A percentile compares a stretch with the other conserved stretches of the same genome.
These are phyloP conservation scores for Hapalemur alaotrensis DNA, from an alignment of 2,797 vertebrate genomes.

Conservation along the genomic window DNA sequence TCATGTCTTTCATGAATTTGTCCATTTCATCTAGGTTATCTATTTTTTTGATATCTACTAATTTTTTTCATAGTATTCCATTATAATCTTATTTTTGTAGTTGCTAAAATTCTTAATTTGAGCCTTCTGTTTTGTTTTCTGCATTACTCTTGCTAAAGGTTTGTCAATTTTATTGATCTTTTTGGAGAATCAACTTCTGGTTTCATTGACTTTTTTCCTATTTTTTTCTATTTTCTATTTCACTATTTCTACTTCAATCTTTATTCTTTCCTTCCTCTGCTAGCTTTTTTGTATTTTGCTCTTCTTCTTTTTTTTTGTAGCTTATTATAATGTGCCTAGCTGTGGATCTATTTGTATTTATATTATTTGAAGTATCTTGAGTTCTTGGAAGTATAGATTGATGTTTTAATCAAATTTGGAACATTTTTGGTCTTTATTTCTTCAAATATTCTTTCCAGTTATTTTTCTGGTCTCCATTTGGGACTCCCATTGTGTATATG, in stretches of 20 bases:
- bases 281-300: not conserved
- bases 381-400: not conserved
- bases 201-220: not conserved
- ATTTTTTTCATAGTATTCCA: not conserved
- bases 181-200: not conserved
- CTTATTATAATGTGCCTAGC: not conserved
- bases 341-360: not conserved
- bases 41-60: not conserved
- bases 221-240: not conserved
- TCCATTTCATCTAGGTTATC: not conserved
- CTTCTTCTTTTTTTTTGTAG: not conserved
- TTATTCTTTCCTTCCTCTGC: not conserved
- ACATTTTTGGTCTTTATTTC: not conserved
- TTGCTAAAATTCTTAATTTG: not conserved
- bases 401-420: not conserved
- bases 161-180: not conserved
- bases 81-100: not conserved
- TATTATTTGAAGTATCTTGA: not conserved
- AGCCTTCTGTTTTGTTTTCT: not conserved
- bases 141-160: not conserved
- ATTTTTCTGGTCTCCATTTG: not conserved
- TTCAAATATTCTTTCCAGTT: not conserved
- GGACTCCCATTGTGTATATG: not conserved
- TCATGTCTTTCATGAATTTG: not conserved
- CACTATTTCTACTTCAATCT: not conserved